Conservation (phyloP, 2,797 vertebrate species). For the Spea hammondii region DNA sequence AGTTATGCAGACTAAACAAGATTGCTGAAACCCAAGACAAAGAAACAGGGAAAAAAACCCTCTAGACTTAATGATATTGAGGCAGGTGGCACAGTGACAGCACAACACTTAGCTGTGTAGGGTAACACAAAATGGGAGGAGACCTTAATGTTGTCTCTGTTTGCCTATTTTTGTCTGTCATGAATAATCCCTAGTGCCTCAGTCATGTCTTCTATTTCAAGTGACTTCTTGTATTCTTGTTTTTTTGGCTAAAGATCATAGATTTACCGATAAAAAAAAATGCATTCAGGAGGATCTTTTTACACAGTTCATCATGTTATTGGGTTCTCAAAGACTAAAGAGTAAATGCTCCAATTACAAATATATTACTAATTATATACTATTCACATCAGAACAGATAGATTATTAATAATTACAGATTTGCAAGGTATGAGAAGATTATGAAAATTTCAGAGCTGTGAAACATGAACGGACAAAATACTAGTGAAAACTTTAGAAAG, state of each 20-base stretch:
- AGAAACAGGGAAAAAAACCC: slow-evolving; percentile 50
- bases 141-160: slow-evolving; percentile 20
- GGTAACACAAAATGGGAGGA: slow-evolving; percentile 5
- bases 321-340: background rate
- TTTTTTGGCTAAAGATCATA: slow-evolving; percentile 49
- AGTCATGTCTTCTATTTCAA: slow-evolving; percentile 35
- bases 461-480: no score
- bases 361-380: background rate
- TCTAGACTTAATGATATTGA: slow-evolving; percentile 48
- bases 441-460: no score
- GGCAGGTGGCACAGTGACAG: slow-evolving; percentile 41
- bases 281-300: slow-evolving; percentile 4
- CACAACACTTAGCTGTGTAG: slow-evolving; percentile 25
- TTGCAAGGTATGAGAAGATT: no score
- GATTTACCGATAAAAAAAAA: slow-evolving; percentile 3
- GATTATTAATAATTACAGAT: no score
- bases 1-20: slow-evolving; percentile 63
- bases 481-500: no score
- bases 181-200: slow-evolving; percentile 30
- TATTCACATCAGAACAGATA: no score
- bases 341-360: background rate
- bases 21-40: slow-evolving; percentile 56
- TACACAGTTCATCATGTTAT: background rate
- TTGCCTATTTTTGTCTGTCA: slow-evolving; percentile 37
- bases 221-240: slow-evolving; percentile 21